These are phyloP conservation scores for Geococcyx californianus DNA, from an alignment of 2,113 vertebrate species.

Conservation along the genomic window DNA sequence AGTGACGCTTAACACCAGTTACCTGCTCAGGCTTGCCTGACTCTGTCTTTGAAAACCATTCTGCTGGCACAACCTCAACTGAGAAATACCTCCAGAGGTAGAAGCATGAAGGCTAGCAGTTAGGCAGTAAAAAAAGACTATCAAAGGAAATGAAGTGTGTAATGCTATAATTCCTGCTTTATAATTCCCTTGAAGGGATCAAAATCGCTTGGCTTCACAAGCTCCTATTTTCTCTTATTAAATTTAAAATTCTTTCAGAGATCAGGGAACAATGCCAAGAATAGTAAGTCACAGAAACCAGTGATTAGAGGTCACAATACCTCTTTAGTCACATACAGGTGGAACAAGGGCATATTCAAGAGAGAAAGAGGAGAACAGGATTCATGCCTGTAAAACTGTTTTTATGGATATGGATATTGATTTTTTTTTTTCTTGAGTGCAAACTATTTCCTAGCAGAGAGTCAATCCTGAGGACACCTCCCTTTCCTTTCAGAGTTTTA, in stretches of 20 bases:
- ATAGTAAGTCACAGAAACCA: not conserved
- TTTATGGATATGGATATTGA: not conserved
- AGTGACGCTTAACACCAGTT: not conserved
- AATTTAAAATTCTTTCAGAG: slow-evolving; percentile 2
- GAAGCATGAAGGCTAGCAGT: not conserved
- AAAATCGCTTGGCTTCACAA: slow-evolving; percentile 2
- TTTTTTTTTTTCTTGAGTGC: not conserved
- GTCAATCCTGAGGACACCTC: not conserved
- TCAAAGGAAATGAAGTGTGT: slow-evolving; percentile 18
- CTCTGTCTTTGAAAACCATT: slow-evolving; percentile 9
- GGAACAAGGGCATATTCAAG: not conserved
- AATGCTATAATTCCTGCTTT: slow-evolving; percentile 9
- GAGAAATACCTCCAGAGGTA: not conserved
- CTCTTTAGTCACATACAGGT: not conserved
- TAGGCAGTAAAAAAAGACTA: not conserved
- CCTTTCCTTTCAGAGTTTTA: not conserved
- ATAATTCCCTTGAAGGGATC: slow-evolving; percentile 4
- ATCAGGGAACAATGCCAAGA: not conserved
- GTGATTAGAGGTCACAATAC: not conserved
- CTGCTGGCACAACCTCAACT: not conserved
- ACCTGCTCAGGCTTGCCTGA: not conserved
- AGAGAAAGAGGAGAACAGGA: not conserved
- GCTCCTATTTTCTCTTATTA: not conserved
- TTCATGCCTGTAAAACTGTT: not conserved
- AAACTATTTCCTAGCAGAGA: not conserved